Conservation (phyloP, 2,113 vertebrate genomes). For the Phocoena sinus region DNA sequence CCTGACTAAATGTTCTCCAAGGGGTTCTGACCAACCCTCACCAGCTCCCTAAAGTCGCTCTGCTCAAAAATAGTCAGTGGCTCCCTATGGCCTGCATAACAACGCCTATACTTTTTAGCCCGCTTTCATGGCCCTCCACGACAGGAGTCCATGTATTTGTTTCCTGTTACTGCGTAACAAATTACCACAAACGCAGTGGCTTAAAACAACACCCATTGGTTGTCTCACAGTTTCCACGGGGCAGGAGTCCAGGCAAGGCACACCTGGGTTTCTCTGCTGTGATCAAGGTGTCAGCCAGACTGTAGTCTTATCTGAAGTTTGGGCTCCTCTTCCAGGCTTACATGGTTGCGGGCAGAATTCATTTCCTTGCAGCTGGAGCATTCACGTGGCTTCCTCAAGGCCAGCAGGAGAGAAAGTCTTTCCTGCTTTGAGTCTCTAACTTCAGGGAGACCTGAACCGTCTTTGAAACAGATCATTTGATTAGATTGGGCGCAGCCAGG, state of each 20-base stretch:
- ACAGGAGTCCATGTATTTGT: not conserved
- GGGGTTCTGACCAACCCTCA: not conserved
- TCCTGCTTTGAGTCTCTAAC: not conserved
- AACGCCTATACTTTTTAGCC: not conserved
- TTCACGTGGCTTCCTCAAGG: not conserved
- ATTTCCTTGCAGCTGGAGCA: not conserved
- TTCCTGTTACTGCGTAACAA: not conserved
- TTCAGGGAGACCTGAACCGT: not conserved
- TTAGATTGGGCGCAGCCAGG: not conserved
- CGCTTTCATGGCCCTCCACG: no score
- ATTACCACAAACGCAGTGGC: not conserved
- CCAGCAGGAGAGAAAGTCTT: not conserved
- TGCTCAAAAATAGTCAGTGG: not conserved
- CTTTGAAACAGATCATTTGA: not conserved
- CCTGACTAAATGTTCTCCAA: not conserved
- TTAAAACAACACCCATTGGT: not conserved
- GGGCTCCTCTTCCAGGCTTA: not conserved
- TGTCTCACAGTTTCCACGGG: fast-evolving
- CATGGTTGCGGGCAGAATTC: not conserved
- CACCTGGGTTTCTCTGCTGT: not conserved
- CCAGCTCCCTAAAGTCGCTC: not conserved
- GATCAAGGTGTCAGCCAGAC: not conserved
- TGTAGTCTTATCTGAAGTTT: not conserved
- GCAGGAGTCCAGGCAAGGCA: not conserved
- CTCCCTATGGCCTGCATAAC: not conserved